These are phyloP conservation scores for Lepidonotus clava DNA, from an alignment of 2,888 invertebrate species.

Conservation along the genomic window DNA sequence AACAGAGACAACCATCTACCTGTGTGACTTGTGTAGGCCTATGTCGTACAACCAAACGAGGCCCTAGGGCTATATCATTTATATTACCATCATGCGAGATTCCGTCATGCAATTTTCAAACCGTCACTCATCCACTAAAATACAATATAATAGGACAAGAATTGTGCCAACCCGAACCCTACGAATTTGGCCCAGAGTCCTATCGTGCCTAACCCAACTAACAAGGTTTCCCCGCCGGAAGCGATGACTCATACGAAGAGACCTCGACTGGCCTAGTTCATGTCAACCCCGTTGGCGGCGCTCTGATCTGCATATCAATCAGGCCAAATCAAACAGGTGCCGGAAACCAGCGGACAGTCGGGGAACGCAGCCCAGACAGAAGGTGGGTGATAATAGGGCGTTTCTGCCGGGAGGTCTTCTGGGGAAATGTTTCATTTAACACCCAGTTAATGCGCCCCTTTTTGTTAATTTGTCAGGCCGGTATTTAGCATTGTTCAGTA, in stretches of 20 bases:
- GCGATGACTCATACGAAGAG: neutral
- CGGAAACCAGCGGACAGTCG: neutral
- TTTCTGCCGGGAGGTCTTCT: neutral
- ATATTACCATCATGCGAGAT: too few species aligned
- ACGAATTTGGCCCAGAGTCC: neutral
- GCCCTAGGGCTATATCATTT: too few species aligned
- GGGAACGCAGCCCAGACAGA: neutral
- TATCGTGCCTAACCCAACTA: neutral
- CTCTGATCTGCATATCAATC: slow-evolving; percentile 26
- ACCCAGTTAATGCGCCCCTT: too few species aligned
- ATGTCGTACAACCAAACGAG: too few species aligned
- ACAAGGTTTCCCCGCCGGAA: neutral
- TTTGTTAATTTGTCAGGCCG: too few species aligned
- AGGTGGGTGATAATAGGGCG: neutral
- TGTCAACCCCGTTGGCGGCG: neutral
- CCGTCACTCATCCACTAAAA: neutral
- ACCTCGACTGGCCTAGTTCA: slow-evolving; percentile 6
- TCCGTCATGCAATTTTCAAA: neutral
- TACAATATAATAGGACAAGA: neutral
- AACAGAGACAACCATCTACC: too few species aligned
- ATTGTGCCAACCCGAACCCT: neutral
- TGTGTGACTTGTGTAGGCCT: too few species aligned
- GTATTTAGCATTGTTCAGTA: too few species aligned
- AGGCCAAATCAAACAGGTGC: slow-evolving; percentile 31
- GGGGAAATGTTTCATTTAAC: neutral